A percentile compares a stretch with the other conserved stretches of the same genome.
These are phyloP conservation scores for Eutolmus rufibarbis DNA, from an alignment of 2,888 invertebrate genomes.

Conservation along the genomic window DNA sequence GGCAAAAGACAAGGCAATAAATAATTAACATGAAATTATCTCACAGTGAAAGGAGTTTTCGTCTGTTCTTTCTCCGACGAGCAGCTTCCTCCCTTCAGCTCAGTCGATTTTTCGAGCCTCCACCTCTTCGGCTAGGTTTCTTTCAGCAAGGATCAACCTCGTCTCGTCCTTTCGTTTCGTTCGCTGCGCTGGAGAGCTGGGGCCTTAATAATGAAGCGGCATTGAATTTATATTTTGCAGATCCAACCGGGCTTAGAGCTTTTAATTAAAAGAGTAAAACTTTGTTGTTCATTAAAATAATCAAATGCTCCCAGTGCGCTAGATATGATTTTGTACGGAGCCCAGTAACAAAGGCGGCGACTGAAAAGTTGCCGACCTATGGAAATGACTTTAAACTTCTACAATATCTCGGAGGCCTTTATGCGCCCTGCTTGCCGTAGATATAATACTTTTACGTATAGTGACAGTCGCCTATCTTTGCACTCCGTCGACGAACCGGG, in stretches of 20 bases:
- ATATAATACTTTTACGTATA: background rate
- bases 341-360: background rate
- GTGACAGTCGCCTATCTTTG: background rate
- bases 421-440: background rate
- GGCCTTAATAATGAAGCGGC: slow-evolving; percentile 16
- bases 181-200: background rate
- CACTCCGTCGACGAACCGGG: background rate
- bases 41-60: slow-evolving; percentile 5
- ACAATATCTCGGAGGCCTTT: background rate
- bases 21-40: slow-evolving; percentile 41
- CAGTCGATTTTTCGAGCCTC: background rate
- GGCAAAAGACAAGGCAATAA: slow-evolving; percentile 26
- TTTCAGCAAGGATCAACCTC: background rate
- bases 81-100: background rate
- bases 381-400: slow-evolving; percentile 25
- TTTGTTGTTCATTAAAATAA: slow-evolving; percentile 43
- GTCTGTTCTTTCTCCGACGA: background rate
- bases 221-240: slow-evolving; percentile 12
- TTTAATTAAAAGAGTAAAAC: slow-evolving; percentile 44
- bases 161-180: background rate
- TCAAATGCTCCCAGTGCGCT: slow-evolving; percentile 5
- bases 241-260: slow-evolving; percentile 17
- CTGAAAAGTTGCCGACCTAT: background rate
- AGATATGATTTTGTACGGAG: background rate
- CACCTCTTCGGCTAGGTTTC: background rate